These are phyloP conservation scores for Neuroterus valhalla DNA, from an alignment of 1,140 invertebrate genomes.

Conservation along the genomic window DNA sequence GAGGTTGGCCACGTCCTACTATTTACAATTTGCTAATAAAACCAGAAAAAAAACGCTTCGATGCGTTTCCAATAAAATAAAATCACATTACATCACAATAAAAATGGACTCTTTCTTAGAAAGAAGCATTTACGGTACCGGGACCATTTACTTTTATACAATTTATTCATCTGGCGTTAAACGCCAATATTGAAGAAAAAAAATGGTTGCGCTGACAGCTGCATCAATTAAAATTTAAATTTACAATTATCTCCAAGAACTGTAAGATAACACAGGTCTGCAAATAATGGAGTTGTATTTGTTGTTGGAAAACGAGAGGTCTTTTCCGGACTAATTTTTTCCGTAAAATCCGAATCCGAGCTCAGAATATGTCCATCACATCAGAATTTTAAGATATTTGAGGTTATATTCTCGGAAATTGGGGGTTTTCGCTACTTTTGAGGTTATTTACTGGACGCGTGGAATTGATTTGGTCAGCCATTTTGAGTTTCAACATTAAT, in stretches of 20 bases:
- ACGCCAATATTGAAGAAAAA: neutral
- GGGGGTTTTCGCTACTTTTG: too few relatives aligned
- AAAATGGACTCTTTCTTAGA: neutral
- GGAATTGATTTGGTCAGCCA: too few relatives aligned
- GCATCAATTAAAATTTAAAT: neutral
- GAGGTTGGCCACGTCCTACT: conserved; percentile 14
- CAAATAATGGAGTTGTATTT: too few relatives aligned
- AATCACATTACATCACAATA: conserved; percentile 20
- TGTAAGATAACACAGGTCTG: too few relatives aligned
- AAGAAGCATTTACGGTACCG: neutral
- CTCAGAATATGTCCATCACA: too few relatives aligned
- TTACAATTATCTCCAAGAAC: neutral
- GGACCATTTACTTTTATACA: neutral
- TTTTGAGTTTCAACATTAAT: too few relatives aligned
- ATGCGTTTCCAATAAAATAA: conserved; percentile 23
- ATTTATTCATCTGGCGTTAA: neutral
- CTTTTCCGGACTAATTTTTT: too few relatives aligned
- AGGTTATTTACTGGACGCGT: too few relatives aligned
- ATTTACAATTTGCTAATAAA: neutral
- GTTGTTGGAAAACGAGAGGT: too few relatives aligned
- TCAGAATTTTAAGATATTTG: too few relatives aligned
- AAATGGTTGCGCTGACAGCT: neutral
- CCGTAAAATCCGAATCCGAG: too few relatives aligned
- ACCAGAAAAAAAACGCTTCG: neutral
- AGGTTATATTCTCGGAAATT: too few relatives aligned